Evolutionary conservation across 2,888 invertebrate species (phyloP), one percentile per base, ranked within the genome.

Genomic region (Palloptera scutellata): DNA sequence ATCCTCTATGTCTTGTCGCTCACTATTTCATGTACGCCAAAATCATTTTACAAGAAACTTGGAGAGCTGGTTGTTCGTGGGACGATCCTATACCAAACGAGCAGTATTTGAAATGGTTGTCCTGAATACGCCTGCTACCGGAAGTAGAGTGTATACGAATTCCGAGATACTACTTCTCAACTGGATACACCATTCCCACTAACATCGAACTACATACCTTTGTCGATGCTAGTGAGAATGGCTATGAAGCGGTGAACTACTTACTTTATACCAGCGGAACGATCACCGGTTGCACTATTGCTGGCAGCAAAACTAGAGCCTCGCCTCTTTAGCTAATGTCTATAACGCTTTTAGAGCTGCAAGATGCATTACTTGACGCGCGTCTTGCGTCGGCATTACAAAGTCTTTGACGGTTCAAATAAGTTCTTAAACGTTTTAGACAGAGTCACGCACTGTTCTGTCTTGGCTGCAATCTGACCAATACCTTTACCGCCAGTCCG

Each of bases 361-460:
- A 73, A 51, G 62, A 67, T 5, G 70, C 73, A 13, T 45, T 73
- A 8, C 53, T 74, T 11, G 73, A 73, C 61, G 59, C 59, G 41
- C 48, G 66, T 20, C 55, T 66, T 13, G 60, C 61, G 66, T 15
- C 42, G n/a, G 48, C 57, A 13, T 72, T 48, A 41, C 13, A 11
- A 9, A 61, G 41, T 55, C 30, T 8, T 61, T 61, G 41, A 20
- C 61, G 1, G 41, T 76, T 0, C 30, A 41, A 1, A 61, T 74
- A 17, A 13, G 41, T 11, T 20, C 62, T 2, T 64, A 12, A 1
- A 15, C 55, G 6, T 73, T 71, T 63, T 76, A 74, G 75, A 65
- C 73, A 10, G 76, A 77, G 53, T 76, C 75, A 9, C 71, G 55
- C 52, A 74, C 68, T 12, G 75, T 74, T 15, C 43, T 76, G 45